Conservation (phyloP, 2,113 vertebrate species). For the Dascyllus trimaculatus region DNA sequence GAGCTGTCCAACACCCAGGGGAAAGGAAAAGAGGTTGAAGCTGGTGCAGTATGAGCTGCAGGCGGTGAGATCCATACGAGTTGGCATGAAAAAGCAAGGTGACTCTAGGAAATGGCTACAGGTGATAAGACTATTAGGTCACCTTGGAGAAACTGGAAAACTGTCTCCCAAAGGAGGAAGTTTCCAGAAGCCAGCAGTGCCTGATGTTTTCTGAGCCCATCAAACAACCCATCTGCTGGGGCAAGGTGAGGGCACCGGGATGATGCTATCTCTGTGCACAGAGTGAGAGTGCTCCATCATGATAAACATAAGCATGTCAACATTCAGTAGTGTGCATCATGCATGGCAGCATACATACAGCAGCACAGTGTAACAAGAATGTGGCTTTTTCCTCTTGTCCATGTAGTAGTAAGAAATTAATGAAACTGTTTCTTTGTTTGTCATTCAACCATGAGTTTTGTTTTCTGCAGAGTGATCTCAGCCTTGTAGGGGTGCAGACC, state of each 20-base stretch:
- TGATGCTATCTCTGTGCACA: constrained; percentile 8
- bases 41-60: constrained; percentile 10
- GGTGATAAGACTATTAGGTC: constrained; percentile 27
- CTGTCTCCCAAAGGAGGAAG: constrained; percentile 46
- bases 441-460: no score
- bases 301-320: constrained; percentile 21
- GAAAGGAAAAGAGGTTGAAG: constrained; percentile 30
- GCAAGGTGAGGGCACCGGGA: constrained; percentile 30
- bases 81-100: constrained; percentile 43
- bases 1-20: constrained; percentile 33
- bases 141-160: constrained; percentile 51
- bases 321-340: neutral
- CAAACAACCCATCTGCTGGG: constrained; percentile 44
- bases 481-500: no score
- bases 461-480: no score
- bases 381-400: neutral
- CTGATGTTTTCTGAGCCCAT: constrained; percentile 54
- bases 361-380: neutral
- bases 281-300: constrained; percentile 32
- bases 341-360: neutral
- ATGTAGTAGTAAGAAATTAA: neutral
- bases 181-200: constrained; percentile 13
- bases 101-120: constrained; percentile 28
- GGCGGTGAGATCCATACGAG: constrained; percentile 16
- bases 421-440: neutral